Percentiles rank a stretch among this genome's conserved stretches.
These are phyloP conservation scores for Cardiocondyla obscurior DNA, from an alignment of 1,140 invertebrate species.

Conservation along the genomic window DNA sequence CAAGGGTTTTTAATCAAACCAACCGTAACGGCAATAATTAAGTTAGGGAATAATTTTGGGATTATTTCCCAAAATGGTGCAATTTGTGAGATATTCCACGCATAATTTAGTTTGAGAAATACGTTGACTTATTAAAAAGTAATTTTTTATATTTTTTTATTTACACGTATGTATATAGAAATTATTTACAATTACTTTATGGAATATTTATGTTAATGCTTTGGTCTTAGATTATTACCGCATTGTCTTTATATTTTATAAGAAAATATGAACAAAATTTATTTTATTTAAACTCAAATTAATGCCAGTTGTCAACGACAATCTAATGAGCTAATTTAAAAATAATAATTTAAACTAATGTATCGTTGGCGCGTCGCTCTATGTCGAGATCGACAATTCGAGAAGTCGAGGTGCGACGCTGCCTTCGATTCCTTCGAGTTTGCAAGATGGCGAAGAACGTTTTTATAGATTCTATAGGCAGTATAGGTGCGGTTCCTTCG, in stretches of 20 bases:
- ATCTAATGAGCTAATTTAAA: background rate
- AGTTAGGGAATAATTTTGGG: background rate
- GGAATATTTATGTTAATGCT: too few relatives aligned
- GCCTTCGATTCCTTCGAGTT: constrained; percentile 23
- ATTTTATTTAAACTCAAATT: background rate
- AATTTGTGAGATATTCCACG: background rate
- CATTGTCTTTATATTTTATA: background rate
- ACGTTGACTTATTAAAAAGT: too few relatives aligned
- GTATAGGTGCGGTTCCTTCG: constrained; percentile 70
- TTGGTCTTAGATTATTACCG: background rate
- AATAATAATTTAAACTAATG: background rate
- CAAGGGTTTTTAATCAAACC: constrained; percentile 1
- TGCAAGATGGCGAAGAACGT: constrained; percentile 69
- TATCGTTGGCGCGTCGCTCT: background rate
- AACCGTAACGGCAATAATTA: background rate
- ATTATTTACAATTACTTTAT: background rate
- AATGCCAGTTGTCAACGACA: background rate
- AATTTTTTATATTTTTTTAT: too few relatives aligned
- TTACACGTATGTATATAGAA: too few relatives aligned
- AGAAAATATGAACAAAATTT: background rate
- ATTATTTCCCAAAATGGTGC: background rate
- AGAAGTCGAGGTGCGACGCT: constrained; percentile 33
- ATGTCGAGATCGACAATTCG: too few relatives aligned
- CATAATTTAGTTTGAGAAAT: too few relatives aligned
- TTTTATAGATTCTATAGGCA: too few relatives aligned